Percentiles rank a stretch among this genome's conserved stretches.
These are phyloP conservation scores for Periphyllus acericola DNA, from an alignment of 2,888 invertebrate genomes.

Conservation along the genomic window DNA sequence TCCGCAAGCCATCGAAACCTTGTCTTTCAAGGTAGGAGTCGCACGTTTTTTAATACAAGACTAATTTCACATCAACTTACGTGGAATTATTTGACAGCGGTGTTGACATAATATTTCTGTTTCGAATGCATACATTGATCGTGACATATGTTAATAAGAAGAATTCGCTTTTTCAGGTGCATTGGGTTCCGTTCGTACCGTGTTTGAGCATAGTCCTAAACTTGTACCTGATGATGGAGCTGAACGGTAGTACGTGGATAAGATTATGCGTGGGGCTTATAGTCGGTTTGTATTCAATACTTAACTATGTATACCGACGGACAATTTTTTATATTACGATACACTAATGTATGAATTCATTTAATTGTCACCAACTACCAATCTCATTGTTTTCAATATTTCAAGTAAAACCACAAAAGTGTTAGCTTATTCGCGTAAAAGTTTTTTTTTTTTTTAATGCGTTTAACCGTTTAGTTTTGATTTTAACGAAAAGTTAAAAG, in stretches of 20 bases:
- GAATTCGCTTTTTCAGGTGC: constrained; percentile 73
- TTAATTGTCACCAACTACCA: neutral
- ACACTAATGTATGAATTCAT: neutral
- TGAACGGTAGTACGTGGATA: constrained; percentile 87
- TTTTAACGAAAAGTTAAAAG: no score
- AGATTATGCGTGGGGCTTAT: constrained; percentile 86
- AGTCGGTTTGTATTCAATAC: constrained; percentile 73
- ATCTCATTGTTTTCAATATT: neutral
- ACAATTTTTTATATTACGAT: neutral
- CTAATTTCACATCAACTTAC: no score
- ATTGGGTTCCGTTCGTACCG: constrained; percentile 85
- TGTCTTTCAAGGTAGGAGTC: constrained; percentile 76
- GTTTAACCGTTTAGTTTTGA: no score
- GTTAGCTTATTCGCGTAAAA: no score
- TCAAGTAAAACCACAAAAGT: no score
- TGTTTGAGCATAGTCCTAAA: constrained; percentile 86
- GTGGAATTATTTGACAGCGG: no score
- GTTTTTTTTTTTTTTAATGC: no score
- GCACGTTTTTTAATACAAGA: neutral
- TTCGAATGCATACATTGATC: neutral
- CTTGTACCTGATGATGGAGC: constrained; percentile 88
- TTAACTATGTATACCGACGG: neutral
- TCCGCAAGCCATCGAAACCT: constrained; percentile 73
- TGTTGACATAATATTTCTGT: no score
- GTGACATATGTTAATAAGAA: neutral